Base-by-base conservation (phyloP, 2,888 invertebrate genomes). In the Coelogynopora nodosa region DNA sequence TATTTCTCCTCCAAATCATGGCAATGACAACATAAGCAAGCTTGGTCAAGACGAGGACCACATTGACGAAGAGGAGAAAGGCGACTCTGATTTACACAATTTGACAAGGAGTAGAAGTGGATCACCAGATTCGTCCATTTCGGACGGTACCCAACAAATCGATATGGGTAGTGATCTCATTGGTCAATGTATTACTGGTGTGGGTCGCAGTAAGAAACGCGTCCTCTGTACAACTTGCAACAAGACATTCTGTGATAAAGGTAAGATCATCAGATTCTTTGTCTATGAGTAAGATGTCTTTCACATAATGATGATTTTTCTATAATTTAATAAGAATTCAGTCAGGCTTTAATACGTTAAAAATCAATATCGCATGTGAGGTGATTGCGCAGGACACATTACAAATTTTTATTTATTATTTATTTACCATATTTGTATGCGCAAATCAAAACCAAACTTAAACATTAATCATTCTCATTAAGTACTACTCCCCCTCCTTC, bases 201-300 rank as follows among this genome's bases (percentile, higher is more conserved):
- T 74, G 5, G 74, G 74, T 74, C 31, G 84, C 31, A 49, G 91
- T 10, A 98, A 98, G 92, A 97, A 97, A 91, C 94, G 98, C 88
- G 98, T 98, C 0, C 96, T 98, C 91, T 99, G 99, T 92, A 97
- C 97, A 90, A 97, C 97, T 74, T 99, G 99, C 91, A 93, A 97
- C 88, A 99, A 99, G 93, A 98, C 98, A 23, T 99, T 99, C 93
- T 99, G 99, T 93, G 99, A 99, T 93, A 99, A 99, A 93, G 99
- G 87, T 87, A 23, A 74, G 85, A 29, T 2, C 10, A 23, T 13
- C n/a, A n/a, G n/a, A n/a, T n/a, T n/a, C n/a, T n/a, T n/a, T n/a
- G n/a, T n/a, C n/a, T n/a, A n/a, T n/a, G n/a, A n/a, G n/a, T n/a
- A n/a, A n/a, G n/a, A n/a, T n/a, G n/a, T n/a, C n/a, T n/a, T n/a